A percentile compares a stretch with the other conserved stretches of the same genome.
These are phyloP conservation scores for Gallinago nigripennis DNA, from an alignment of 2,797 vertebrate species.

Conservation along the genomic window DNA sequence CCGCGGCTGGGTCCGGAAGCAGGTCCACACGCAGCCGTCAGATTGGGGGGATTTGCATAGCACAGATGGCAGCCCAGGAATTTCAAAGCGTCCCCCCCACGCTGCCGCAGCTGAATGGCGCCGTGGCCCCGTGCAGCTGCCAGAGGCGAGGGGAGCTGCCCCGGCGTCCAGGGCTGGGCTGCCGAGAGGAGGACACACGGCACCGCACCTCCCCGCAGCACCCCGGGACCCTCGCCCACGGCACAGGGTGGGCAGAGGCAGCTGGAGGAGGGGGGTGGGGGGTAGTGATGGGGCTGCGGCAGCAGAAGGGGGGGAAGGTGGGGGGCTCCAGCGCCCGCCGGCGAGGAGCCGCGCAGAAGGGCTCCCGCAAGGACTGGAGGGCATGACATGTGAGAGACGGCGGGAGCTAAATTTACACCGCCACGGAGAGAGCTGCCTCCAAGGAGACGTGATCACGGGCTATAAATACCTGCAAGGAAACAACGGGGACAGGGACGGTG, in stretches of 20 bases:
- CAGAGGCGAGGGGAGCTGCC: background rate
- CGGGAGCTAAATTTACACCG: slow-evolving; percentile 52
- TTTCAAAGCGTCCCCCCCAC: slow-evolving; percentile 67
- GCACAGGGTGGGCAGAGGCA: background rate
- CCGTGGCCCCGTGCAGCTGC: background rate
- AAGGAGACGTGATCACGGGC: slow-evolving; percentile 50
- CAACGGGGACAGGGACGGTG: slow-evolving; percentile 43
- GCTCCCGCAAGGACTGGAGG: background rate
- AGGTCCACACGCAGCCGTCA: background rate
- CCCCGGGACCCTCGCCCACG: accelerated
- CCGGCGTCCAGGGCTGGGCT: background rate
- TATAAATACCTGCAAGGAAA: slow-evolving; percentile 69
- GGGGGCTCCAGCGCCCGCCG: accelerated
- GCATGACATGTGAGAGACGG: slow-evolving; percentile 44
- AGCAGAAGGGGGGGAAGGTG: accelerated
- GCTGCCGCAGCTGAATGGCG: slow-evolving; percentile 66
- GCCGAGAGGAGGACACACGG: background rate
- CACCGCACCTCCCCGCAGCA: accelerated
- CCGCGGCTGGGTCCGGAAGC: background rate
- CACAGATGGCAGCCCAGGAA: slow-evolving; percentile 75
- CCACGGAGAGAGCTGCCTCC: slow-evolving; percentile 29
- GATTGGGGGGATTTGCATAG: slow-evolving; percentile 67
- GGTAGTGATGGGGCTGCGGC: accelerated
- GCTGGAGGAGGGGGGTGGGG: background rate
- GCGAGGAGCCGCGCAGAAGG: background rate